A percentile compares a stretch with the other conserved stretches of the same genome.
phyloP scores from a whole-genome alignment of 2,113 vertebrate genomes.

The Bubalus kerabau region DNA sequence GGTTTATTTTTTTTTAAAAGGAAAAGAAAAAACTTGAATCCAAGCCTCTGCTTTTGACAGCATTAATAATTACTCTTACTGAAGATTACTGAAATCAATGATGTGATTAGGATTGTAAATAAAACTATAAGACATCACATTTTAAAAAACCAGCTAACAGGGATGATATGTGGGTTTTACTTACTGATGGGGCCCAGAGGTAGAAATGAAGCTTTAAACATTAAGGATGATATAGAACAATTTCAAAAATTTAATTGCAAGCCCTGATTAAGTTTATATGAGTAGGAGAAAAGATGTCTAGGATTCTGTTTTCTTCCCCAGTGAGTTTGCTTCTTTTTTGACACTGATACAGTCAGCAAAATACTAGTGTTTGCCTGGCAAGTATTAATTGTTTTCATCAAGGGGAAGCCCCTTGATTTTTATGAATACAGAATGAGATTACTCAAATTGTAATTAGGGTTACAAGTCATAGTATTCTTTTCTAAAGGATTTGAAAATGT shows the following conservation, averaged over 20 bases:
- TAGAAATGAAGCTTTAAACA: constrained; percentile 64
- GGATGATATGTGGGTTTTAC: constrained; percentile 59
- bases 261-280: constrained; percentile 73
- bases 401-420: constrained; percentile 50
- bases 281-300: constrained; percentile 60
- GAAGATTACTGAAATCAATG: constrained; percentile 78
- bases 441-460: constrained; percentile 58
- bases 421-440: constrained; percentile 46
- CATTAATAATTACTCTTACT: constrained; percentile 74
- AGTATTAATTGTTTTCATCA: constrained; percentile 62
- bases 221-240: constrained; percentile 67
- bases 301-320: constrained; percentile 52
- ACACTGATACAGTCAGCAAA: constrained; percentile 10
- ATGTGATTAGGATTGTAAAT: constrained; percentile 78
- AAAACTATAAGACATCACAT: constrained; percentile 68
- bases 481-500: constrained; percentile 61
- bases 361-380: constrained; percentile 51
- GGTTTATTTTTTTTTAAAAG: constrained; percentile 25
- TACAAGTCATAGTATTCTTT: constrained; percentile 38
- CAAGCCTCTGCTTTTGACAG: constrained; percentile 56
- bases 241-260: constrained; percentile 78
- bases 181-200: constrained; percentile 33
- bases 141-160: constrained; percentile 56
- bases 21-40: constrained; percentile 8
- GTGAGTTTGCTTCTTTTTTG: constrained; percentile 66